These are phyloP conservation scores for Zoanthus gigantus DNA, from an alignment of 92 coral and sea anemone genomes.

Conservation along the genomic window DNA sequence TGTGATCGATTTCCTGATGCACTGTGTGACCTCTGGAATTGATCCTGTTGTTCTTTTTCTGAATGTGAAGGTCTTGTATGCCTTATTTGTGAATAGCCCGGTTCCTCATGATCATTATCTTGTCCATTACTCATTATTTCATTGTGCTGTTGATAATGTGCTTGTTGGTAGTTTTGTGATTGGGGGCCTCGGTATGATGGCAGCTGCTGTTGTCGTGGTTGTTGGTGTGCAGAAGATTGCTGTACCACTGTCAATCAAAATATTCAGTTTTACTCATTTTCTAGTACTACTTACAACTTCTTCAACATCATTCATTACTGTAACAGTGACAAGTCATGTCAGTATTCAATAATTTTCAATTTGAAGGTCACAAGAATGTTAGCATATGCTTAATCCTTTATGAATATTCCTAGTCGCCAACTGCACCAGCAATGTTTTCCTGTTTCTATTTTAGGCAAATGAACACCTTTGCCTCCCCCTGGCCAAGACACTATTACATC, in stretches of 20 bases:
- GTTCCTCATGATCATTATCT: constrained; percentile 75
- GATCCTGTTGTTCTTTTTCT: constrained; percentile 76
- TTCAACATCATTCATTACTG: no score
- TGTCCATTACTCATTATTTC: constrained; percentile 66
- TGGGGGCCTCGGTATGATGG: constrained; percentile 37
- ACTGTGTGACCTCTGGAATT: constrained; percentile 49
- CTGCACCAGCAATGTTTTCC: no score
- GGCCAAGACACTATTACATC: no score
- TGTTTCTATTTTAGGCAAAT: no score
- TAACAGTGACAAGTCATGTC: no score
- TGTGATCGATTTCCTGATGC: constrained; percentile 6
- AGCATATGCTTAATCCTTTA: no score
- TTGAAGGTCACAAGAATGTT: no score
- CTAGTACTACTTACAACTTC: no score
- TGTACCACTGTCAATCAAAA: constrained; percentile 12
- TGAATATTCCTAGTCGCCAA: no score
- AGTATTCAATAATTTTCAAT: no score
- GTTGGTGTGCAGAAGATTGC: constrained; percentile 34
- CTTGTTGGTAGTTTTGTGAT: constrained; percentile 29
- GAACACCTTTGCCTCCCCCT: no score
- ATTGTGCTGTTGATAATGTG: constrained; percentile 56
- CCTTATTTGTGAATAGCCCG: constrained; percentile 57
- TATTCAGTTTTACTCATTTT: neutral
- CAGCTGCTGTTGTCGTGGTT: constrained; percentile 54
- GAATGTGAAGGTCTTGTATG: constrained; percentile 39